Evolutionary conservation across 2,113 vertebrate genomes (phyloP).

Genomic region (Verasper variegatus): DNA sequence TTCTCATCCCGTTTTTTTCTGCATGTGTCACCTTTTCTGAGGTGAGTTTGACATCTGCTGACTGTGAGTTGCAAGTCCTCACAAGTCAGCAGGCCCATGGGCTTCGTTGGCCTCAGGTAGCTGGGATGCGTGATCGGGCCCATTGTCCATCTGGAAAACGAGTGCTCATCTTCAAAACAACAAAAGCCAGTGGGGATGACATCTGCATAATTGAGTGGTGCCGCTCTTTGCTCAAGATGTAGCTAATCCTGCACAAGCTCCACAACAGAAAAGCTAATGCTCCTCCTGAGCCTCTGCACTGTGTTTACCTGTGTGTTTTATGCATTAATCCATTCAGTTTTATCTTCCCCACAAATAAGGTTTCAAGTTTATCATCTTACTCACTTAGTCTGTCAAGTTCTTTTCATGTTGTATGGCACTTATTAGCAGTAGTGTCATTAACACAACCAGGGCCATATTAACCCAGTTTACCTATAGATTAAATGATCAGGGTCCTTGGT

Average conservation of each 20-base stretch:
- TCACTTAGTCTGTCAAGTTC: background rate
- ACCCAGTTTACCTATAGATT: background rate
- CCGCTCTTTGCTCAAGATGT: conserved; percentile 26
- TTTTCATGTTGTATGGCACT: conserved; percentile 1
- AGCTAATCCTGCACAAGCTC: conserved; percentile 28
- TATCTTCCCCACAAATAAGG: conserved; percentile 2
- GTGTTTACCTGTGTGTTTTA: conserved; percentile 24
- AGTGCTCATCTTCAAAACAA: conserved; percentile 31
- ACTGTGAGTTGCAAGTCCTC: background rate
- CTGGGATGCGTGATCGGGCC: conserved; percentile 46
- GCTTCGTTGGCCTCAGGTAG: too few species aligned
- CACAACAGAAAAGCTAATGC: background rate
- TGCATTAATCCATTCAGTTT: conserved; percentile 21
- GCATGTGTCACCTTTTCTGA: background rate
- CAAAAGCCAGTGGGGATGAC: conserved; percentile 34
- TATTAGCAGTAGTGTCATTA: conserved; percentile 3
- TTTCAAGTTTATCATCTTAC: conserved; percentile 10
- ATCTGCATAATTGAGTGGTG: conserved; percentile 34
- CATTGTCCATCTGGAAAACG: conserved; percentile 63
- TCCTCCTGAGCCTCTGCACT: conserved; percentile 5
- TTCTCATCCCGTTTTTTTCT: background rate
- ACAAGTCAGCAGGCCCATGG: too few species aligned
- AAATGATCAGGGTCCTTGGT: conserved; percentile 4
- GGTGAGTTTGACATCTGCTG: background rate
- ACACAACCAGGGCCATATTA: background rate